phyloP scores from a whole-genome alignment of 35 echinoderm and acorn worm species.

The Apostichopus californicus region DNA sequence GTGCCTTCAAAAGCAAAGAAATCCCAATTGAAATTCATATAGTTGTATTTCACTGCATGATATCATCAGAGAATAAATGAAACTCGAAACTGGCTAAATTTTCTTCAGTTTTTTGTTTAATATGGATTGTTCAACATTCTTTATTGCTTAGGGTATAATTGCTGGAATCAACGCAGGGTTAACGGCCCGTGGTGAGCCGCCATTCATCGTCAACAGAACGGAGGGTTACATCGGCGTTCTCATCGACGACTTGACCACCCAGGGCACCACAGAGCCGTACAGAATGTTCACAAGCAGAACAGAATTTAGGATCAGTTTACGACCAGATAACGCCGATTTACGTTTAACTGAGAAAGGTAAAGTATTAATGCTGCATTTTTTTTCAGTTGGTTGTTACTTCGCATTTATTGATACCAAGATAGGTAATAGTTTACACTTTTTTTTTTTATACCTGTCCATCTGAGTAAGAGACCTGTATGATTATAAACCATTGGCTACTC shows the following conservation, averaged over 20 bases:
- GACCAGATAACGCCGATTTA: slow-evolving; percentile 95
- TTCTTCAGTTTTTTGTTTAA: too few species aligned
- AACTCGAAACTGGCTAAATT: too few species aligned
- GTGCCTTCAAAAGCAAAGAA: not conserved
- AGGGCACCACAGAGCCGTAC: slow-evolving; percentile 91
- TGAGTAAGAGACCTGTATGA: too few species aligned
- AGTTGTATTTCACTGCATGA: too few species aligned
- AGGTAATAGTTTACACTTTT: too few species aligned
- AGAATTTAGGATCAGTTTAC: slow-evolving; percentile 80
- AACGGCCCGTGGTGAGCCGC: slow-evolving; percentile 37
- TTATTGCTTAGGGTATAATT: slow-evolving; percentile 67
- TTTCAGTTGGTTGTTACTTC: too few species aligned
- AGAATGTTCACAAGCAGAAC: slow-evolving; percentile 95
- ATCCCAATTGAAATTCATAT: not conserved
- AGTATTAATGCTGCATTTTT: not conserved
- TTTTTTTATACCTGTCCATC: too few species aligned
- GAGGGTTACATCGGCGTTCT: slow-evolving; percentile 98
- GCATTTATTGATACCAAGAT: too few species aligned
- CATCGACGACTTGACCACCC: slow-evolving; percentile 95
- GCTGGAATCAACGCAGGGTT: slow-evolving; percentile 91
- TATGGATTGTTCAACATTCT: too few species aligned
- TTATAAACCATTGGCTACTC: too few species aligned
- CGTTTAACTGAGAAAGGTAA: slow-evolving; percentile 86
- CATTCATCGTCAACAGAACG: slow-evolving; percentile 77
- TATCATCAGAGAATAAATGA: too few species aligned